A percentile compares a stretch with the other conserved stretches of the same genome.
phyloP scores from a whole-genome alignment of 2,797 vertebrate genomes.

The Holocentrus rufus region DNA sequence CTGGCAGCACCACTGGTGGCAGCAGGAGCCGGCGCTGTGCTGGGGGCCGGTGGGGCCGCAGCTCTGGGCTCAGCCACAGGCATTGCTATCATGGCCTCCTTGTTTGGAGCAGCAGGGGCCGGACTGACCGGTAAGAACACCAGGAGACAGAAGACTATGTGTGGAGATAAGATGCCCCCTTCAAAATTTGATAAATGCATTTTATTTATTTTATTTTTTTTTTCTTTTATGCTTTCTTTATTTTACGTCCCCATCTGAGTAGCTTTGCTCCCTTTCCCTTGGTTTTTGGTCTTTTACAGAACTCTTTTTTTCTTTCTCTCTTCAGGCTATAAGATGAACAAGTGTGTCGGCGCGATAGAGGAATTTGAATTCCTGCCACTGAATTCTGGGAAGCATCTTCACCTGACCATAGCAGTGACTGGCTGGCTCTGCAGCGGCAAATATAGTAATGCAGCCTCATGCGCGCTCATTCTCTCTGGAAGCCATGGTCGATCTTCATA shows the following conservation, averaged over 20 bases:
- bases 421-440: constrained; percentile 95
- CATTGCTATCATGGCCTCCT: constrained; percentile 93
- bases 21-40: constrained; percentile 88
- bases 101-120: constrained; percentile 96
- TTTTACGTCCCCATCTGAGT: not conserved
- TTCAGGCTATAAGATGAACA: constrained; percentile 99
- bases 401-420: constrained; percentile 91
- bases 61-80: constrained; percentile 90
- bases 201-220: not conserved
- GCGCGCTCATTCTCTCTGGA: too few relatives aligned
- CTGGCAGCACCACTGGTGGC: constrained; percentile 94
- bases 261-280: not conserved
- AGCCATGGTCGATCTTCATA: too few relatives aligned
- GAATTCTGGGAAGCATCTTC: constrained; percentile 90
- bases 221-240: not conserved
- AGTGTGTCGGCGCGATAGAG: constrained; percentile 95
- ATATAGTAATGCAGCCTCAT: constrained; percentile 86
- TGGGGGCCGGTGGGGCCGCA: constrained; percentile 93
- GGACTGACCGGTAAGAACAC: constrained; percentile 88
- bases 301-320: constrained; percentile 3
- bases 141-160: not conserved
- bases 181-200: not conserved
- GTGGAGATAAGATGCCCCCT: not conserved
- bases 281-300: not conserved
- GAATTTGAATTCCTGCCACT: constrained; percentile 96